Base-by-base conservation (phyloP, 53 echinoderm and acorn worm genomes). In the Actinopyga echinites region DNA sequence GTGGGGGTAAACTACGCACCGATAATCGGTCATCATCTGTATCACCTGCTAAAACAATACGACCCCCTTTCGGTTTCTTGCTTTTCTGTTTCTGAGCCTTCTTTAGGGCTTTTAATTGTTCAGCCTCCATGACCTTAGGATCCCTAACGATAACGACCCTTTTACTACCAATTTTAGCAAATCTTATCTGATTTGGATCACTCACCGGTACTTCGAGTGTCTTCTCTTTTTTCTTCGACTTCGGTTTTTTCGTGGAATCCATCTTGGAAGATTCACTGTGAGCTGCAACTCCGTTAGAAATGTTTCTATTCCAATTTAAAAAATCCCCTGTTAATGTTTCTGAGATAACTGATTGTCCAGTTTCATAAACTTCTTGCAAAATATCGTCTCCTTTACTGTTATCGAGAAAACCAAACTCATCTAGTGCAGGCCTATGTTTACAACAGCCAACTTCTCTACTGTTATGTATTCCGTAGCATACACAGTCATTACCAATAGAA, bases 101-200 rank as follows among this genome's bases (percentile, higher is more conserved):
- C 56, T 77, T 77, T 56, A 30, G 55, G 9, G 77, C 77, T 28
- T 30, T 77, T 30, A 53, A 30, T 23, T 77, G 56, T 77, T 77
- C 77, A 19, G 53, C 56, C 54, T 54, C 77, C 13, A 77, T 55
- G 30, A 56, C 77, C n/a, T 55, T 56, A 24, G 81, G 81, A 40
- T 80, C 81, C 81, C 81, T 80, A 23, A 80, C 63, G 36, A 80
- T 80, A 29, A 57, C 81, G 25, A 80, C 81, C 63, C 59, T 80
- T 62, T 80, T 80, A 37, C 7, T 10, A 4, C 81, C 81, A 80
- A 80, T 80, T 43, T 80, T 80, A 80, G 81, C 81, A 62, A 37
- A 80, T 37, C 81, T 57, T 38, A 80, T 26, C 3, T 28, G 81
- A 32, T 35, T 37, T 42, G 81, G 81, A 37, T 80, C 81, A 80